These are phyloP conservation scores for Neoniphon sammara DNA, from an alignment of 2,797 vertebrate species.

Conservation along the genomic window DNA sequence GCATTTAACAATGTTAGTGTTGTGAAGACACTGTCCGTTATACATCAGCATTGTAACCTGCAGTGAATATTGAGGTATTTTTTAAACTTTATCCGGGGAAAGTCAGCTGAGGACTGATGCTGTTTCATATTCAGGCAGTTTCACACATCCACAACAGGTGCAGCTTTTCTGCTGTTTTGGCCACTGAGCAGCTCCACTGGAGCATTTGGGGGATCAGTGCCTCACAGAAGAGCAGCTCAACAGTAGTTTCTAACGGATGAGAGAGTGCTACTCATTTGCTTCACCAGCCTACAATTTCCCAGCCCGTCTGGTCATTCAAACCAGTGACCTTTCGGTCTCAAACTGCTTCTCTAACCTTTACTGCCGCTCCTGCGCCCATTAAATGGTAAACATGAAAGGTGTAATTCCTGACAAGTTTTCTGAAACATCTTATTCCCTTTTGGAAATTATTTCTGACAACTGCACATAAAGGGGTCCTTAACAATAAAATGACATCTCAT, in stretches of 20 bases:
- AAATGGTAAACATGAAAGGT: not conserved
- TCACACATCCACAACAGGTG: not conserved
- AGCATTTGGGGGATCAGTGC: no score
- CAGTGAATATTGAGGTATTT: not conserved
- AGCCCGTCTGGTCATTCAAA: not conserved
- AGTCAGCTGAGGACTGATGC: constrained; percentile 2
- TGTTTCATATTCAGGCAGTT: not conserved
- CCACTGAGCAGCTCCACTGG: no score
- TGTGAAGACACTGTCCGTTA: not conserved
- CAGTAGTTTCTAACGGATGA: no score
- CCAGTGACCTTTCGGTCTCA: not conserved
- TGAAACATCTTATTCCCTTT: not conserved
- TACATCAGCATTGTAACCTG: not conserved
- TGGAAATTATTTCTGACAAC: constrained; percentile 12
- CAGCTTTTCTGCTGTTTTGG: no score
- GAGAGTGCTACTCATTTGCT: no score
- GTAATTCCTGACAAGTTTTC: constrained; percentile 4
- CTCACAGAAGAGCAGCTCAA: no score
- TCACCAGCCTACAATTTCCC: no score
- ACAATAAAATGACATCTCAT: constrained; percentile 34
- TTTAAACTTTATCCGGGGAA: not conserved
- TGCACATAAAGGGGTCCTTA: constrained; percentile 12
- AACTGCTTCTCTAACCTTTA: not conserved
- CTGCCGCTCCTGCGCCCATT: not conserved
- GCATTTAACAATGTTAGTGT: not conserved